A percentile compares a stretch with the other conserved stretches of the same genome.
These are phyloP conservation scores for Aporophyla lueneburgensis DNA, from an alignment of 2,888 invertebrate species.

Conservation along the genomic window DNA sequence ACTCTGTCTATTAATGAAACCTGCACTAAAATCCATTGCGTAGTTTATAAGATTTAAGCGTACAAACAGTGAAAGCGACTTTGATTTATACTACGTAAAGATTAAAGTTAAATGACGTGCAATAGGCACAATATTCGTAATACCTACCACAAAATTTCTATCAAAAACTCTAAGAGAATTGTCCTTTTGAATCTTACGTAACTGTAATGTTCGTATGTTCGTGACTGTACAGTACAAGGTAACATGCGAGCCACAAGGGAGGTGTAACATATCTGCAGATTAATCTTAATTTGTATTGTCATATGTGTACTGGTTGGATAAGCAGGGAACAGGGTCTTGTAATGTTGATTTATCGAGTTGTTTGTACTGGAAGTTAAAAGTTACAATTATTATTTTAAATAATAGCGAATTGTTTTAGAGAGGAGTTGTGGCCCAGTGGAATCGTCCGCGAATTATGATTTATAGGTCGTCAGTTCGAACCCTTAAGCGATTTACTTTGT, in stretches of 20 bases:
- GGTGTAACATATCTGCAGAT: slow-evolving; percentile 41
- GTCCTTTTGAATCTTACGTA: neutral
- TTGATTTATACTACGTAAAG: too few relatives aligned
- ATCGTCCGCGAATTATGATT: too few relatives aligned
- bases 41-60: too few relatives aligned
- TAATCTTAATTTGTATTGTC: slow-evolving; percentile 66
- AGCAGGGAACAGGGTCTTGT: slow-evolving; percentile 20
- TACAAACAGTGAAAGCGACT: too few relatives aligned
- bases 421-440: too few relatives aligned
- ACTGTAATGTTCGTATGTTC: neutral
- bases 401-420: too few relatives aligned
- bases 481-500: too few relatives aligned
- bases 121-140: neutral
- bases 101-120: too few relatives aligned
- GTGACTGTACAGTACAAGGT: slow-evolving; percentile 8
- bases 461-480: too few relatives aligned
- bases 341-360: neutral
- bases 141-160: neutral
- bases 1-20: too few relatives aligned
- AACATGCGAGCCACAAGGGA: slow-evolving; percentile 33
- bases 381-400: too few relatives aligned
- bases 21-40: too few relatives aligned
- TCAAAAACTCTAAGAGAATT: neutral
- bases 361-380: neutral
- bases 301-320: slow-evolving; percentile 19